Conservation (phyloP, 2,113 vertebrate species). For the Centrocercus urophasianus region DNA sequence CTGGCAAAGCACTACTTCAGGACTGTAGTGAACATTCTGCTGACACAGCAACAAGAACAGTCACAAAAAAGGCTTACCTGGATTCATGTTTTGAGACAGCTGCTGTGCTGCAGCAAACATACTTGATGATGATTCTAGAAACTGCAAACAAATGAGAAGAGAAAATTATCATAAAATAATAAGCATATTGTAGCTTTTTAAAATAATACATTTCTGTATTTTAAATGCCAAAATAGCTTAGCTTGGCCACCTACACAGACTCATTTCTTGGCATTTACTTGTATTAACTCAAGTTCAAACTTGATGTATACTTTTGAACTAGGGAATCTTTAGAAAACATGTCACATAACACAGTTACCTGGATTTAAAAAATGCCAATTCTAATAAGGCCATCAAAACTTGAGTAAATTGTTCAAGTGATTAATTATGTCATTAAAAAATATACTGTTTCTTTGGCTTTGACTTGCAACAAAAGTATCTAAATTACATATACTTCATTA, state of each 20-base stretch:
- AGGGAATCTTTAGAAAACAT: neutral
- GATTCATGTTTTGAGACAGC: slow-evolving; percentile 80
- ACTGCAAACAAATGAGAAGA: slow-evolving; percentile 76
- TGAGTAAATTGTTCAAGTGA: neutral
- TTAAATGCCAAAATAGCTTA: neutral
- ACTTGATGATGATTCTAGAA: slow-evolving; percentile 88
- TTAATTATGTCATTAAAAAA: neutral
- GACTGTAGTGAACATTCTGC: neutral
- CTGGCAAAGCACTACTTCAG: fast-evolving
- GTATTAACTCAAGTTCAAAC: neutral
- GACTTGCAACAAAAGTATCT: neutral
- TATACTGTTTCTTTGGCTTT: neutral
- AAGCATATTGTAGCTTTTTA: neutral
- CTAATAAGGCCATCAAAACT: neutral
- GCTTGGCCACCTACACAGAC: neutral
- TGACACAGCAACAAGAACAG: neutral
- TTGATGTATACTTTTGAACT: neutral
- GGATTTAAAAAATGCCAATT: neutral
- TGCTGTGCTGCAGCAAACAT: slow-evolving; percentile 92
- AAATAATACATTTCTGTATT: neutral
- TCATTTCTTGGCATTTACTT: neutral
- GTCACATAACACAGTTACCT: neutral
- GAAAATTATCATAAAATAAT: neutral
- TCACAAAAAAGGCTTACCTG: slow-evolving; percentile 78
- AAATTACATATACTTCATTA: neutral